Conservation (phyloP, 2,888 invertebrate species). For the Aethes cnicana region DNA sequence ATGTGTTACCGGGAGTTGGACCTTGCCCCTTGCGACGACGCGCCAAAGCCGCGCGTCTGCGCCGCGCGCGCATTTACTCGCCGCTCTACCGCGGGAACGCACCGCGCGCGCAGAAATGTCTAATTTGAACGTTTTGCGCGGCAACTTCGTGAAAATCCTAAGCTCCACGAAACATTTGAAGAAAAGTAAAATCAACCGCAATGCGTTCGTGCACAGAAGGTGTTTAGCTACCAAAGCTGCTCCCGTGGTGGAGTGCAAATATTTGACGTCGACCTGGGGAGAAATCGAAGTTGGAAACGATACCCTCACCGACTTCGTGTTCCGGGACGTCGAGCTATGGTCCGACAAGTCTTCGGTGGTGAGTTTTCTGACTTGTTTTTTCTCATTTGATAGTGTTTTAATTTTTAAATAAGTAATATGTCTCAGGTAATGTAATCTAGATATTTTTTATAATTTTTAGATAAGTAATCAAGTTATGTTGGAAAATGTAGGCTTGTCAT, state of each 20-base stretch:
- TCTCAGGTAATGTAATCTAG: too few relatives aligned
- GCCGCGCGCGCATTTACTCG: conserved; percentile 53
- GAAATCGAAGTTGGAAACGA: conserved; percentile 79
- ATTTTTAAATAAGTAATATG: too few relatives aligned
- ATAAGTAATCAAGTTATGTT: too few relatives aligned
- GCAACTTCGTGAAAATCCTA: conserved; percentile 63
- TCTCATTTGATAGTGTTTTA: not conserved
- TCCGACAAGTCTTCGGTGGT: conserved; percentile 84
- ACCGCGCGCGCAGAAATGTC: conserved; percentile 62
- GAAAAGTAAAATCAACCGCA: conserved; percentile 43
- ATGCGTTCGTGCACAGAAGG: conserved; percentile 44
- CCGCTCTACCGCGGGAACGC: conserved; percentile 57
- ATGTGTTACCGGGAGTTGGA: conserved; percentile 58
- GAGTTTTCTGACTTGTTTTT: conserved; percentile 57
- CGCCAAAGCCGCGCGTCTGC: conserved; percentile 58
- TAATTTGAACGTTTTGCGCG: conserved; percentile 74
- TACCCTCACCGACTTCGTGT: conserved; percentile 83
- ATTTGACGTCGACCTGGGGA: conserved; percentile 70
- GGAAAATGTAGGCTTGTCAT: too few relatives aligned
- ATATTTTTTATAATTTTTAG: too few relatives aligned
- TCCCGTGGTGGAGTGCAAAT: conserved; percentile 56
- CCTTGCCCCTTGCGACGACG: conserved; percentile 67
- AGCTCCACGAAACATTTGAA: conserved; percentile 53
- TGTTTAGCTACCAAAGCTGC: conserved; percentile 60
- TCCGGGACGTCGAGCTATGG: conserved; percentile 80